Base-by-base conservation (phyloP, 2,888 invertebrate species). In the Phymatocera aterrima region DNA sequence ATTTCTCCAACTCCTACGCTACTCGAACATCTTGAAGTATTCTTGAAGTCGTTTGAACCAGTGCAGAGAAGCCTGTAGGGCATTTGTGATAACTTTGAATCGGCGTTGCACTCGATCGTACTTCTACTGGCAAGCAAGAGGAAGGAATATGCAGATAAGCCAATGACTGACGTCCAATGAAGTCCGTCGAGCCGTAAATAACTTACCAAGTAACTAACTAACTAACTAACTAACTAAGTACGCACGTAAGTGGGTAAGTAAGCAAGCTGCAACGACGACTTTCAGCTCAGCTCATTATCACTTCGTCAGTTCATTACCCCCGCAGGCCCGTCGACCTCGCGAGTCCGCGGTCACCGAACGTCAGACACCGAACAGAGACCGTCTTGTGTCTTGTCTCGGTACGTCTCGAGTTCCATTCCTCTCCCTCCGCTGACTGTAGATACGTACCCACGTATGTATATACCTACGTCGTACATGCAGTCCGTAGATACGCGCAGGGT, bases 291-390 rank as follows among this genome's bases (percentile, higher is more conserved):
- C 57, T 75, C 75, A 75, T 75, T 75, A 75, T 75, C 75, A 40
- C 57, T 28, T 8, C 31, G 43, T 37, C 75, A 75, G 75, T 75
- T 75, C 75, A 60, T 75, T 75, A 75, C 75, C 75, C 75, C 75
- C 37, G 18, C 6, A 28, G 43, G 75, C 60, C 57, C 40, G 15
- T 75, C 75, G 75, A 75, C 54, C 75, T 75, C 75, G 12, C 51
- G 6, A 68, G 4, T 18, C 8, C 5, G 10, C 68, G 68, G 68
- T 68, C 68, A 46, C 46, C 68, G 68, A 46, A 61, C 15, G 21
- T 5, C 21, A 34, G 34, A 34, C n/a, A n/a, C 34, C 34, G 8
- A 61, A 68, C 68, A 24, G 40, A n/a, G n/a, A 43, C 40, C 15
- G 68, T 46, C 68, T 43, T 43, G 43, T 46, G 21, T 28, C 60